Evolutionary conservation across 2,888 invertebrate genomes (phyloP).

Genomic region (Shargacucullia verbasci): DNA sequence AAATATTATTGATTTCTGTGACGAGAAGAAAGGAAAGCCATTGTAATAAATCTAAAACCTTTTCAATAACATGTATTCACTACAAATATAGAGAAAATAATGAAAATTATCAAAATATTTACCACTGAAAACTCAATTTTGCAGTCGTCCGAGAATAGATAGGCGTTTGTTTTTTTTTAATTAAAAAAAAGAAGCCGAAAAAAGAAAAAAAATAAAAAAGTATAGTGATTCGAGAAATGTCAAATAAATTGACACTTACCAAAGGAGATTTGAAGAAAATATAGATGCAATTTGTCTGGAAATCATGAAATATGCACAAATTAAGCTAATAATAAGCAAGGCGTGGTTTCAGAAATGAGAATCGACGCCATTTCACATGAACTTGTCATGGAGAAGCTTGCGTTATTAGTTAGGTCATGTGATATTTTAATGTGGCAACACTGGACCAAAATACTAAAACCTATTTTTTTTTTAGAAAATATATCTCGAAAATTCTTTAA

Average conservation of each 20-base stretch:
- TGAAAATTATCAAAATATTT: conserved; percentile 40
- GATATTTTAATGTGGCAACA: conserved; percentile 34
- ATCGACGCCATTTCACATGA: conserved; percentile 48
- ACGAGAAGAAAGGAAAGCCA: conserved; percentile 3
- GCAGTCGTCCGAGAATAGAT: conserved; percentile 67
- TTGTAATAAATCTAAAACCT: conserved; percentile 23
- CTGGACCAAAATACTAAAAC: background rate
- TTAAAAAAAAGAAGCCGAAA: conserved; percentile 73
- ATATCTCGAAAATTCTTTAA: background rate
- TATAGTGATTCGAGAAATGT: conserved; percentile 70
- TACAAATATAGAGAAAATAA: conserved; percentile 5
- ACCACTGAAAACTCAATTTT: conserved; percentile 51
- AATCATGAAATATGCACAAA: conserved; percentile 3
- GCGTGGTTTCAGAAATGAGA: conserved; percentile 27
- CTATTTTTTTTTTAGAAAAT: background rate
- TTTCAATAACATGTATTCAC: conserved; percentile 8
- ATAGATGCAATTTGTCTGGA: background rate
- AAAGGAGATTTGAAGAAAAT: conserved; percentile 17
- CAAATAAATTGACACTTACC: conserved; percentile 55
- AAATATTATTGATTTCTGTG: conserved; percentile 50
- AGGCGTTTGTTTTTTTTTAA: conserved; percentile 83
- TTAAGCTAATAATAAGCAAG: conserved; percentile 7
- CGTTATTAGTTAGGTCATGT: background rate
- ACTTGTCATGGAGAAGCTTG: background rate
- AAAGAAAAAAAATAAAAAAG: conserved; percentile 70